Conservation (phyloP, 2,797 vertebrate genomes). For the Coregonus ussuriensis region DNA sequence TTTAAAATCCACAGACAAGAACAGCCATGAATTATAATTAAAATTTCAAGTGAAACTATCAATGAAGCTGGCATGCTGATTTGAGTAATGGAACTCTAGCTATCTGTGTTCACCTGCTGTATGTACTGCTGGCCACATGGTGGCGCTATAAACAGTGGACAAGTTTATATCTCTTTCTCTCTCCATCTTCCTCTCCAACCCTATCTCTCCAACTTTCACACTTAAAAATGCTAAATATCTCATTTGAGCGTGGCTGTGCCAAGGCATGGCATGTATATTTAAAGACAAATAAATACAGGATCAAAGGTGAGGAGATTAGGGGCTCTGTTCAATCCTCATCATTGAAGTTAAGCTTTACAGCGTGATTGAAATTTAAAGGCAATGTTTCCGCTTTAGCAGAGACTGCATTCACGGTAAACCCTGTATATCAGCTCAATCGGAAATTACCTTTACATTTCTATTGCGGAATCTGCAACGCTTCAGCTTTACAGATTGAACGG, state of each 20-base stretch:
- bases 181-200: background rate
- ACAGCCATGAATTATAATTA: background rate
- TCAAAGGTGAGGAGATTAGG: constrained; percentile 43
- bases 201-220: background rate
- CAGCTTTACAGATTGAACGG: too few species aligned
- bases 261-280: constrained; percentile 5
- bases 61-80: background rate
- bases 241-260: background rate
- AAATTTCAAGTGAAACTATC: background rate
- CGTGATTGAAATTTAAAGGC: too few species aligned
- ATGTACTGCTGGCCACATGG: constrained; percentile 10
- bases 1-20: background rate
- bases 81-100: background rate
- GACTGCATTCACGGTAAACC: too few species aligned
- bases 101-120: background rate
- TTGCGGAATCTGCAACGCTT: too few species aligned
- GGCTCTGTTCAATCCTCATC: background rate
- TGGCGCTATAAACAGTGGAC: constrained; percentile 14
- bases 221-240: constrained; percentile 13
- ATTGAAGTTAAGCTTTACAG: too few species aligned
- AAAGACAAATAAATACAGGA: constrained; percentile 33
- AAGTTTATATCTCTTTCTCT: background rate
- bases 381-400: too few species aligned
- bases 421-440: too few species aligned
- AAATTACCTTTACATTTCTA: too few species aligned